A percentile compares a stretch with the other conserved stretches of the same genome.
Evolutionary conservation across 1,140 invertebrate genomes (phyloP).

Genomic region (Uloborus diversus): DNA sequence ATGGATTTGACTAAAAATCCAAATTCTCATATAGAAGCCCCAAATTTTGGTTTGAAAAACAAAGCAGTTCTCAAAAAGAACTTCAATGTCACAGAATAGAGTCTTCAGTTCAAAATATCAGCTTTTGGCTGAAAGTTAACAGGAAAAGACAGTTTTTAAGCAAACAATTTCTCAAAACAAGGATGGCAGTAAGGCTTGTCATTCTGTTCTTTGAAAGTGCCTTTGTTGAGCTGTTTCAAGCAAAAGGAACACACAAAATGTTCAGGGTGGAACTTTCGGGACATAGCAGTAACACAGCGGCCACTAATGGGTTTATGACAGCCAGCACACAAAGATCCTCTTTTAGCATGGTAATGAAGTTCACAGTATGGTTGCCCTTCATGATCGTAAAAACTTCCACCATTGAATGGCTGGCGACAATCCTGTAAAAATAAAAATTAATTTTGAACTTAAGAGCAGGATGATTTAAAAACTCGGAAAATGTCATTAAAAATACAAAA

Average conservation of each 20-base stretch:
- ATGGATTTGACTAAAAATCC: too few relatives aligned
- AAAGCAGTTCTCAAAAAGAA: too few relatives aligned
- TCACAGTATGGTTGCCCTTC: conserved; percentile 97
- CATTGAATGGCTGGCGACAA: conserved; percentile 90
- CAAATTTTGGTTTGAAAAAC: too few relatives aligned
- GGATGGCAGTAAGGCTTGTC: conserved; percentile 98
- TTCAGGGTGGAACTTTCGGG: conserved; percentile 98
- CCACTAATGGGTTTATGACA: conserved; percentile 97
- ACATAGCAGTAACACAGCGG: conserved; percentile 98
- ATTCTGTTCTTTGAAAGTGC: conserved; percentile 98
- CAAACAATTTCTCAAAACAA: conserved; percentile 97
- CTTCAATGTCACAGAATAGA: too few relatives aligned
- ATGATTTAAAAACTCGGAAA: too few relatives aligned
- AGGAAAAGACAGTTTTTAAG: conserved; percentile 10
- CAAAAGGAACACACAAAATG: conserved; percentile 99
- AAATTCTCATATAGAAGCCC: too few relatives aligned
- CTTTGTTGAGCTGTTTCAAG: conserved; percentile 94
- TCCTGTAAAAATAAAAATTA: conserved; percentile 73
- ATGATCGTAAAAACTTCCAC: conserved; percentile 94
- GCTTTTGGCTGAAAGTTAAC: conserved; percentile 13
- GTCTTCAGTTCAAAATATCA: not conserved
- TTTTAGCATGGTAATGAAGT: conserved; percentile 96
- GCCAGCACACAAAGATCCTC: conserved; percentile 94
- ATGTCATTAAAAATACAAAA: too few relatives aligned
- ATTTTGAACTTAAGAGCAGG: too few relatives aligned